Conservation (phyloP, 2,888 invertebrate genomes). For the Xylota sylvarum region DNA sequence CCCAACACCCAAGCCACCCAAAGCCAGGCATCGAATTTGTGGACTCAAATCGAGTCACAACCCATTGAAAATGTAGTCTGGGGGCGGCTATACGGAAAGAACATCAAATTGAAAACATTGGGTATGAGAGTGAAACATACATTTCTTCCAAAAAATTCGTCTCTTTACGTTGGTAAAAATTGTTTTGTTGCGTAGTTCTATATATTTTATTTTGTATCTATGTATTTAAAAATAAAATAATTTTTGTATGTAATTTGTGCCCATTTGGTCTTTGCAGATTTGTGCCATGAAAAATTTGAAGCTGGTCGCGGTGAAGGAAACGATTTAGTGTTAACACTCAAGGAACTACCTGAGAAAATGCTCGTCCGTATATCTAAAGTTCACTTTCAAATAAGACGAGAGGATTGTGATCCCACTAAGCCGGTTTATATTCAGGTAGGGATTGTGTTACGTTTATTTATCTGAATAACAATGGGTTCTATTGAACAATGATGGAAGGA, state of each 20-base stretch:
- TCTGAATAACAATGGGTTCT: not conserved
- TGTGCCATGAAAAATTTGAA: constrained; percentile 84
- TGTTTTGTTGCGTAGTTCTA: constrained; percentile 1
- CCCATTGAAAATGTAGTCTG: constrained; percentile 83
- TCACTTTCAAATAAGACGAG: constrained; percentile 85
- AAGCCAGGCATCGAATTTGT: constrained; percentile 82
- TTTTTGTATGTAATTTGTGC: too few relatives aligned
- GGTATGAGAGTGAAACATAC: constrained; percentile 83
- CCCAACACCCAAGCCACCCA: constrained; percentile 81
- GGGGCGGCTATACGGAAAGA: constrained; percentile 84
- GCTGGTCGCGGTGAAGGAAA: constrained; percentile 85
- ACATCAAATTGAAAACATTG: constrained; percentile 83
- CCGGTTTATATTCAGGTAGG: constrained; percentile 84
- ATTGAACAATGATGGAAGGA: not conserved
- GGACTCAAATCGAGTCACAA: constrained; percentile 84
- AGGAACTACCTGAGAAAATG: constrained; percentile 82
- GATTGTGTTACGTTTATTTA: not conserved
- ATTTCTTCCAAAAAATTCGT: constrained; percentile 81
- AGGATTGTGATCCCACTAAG: constrained; percentile 82
- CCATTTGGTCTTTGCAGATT: constrained; percentile 80
- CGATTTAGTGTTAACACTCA: constrained; percentile 83
- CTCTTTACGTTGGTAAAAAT: constrained; percentile 82
- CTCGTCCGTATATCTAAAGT: constrained; percentile 85
- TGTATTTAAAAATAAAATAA: too few relatives aligned
- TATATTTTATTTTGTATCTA: not conserved